Conservation (phyloP, 2,797 vertebrate species). For the Liparis tanakae region DNA sequence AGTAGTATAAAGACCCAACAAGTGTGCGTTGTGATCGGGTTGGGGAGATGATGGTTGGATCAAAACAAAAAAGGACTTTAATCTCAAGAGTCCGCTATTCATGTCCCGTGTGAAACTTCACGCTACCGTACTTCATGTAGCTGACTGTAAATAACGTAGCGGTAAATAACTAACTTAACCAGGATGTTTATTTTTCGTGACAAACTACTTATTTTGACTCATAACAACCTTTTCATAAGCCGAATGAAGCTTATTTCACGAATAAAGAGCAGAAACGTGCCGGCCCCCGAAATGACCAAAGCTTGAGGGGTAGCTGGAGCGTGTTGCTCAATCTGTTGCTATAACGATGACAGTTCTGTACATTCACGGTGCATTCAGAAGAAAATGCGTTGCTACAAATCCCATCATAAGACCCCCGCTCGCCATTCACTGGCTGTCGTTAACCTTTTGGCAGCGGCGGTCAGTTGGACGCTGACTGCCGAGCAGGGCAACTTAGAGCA, state of each 20-base stretch:
- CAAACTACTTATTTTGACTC: neutral
- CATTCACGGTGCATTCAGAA: neutral
- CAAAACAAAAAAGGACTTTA: neutral
- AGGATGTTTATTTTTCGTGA: neutral
- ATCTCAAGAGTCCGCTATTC: neutral
- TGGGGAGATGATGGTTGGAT: neutral
- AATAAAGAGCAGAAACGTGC: neutral
- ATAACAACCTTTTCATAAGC: neutral
- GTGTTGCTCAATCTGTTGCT: neutral
- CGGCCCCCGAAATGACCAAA: neutral
- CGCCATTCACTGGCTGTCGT: conserved; percentile 47
- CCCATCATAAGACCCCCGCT: conserved; percentile 32
- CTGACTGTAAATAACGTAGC: neutral
- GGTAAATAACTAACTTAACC: neutral
- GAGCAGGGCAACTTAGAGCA: conserved; percentile 47
- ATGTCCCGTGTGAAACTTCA: neutral
- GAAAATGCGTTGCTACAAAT: conserved; percentile 4
- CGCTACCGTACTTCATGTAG: neutral
- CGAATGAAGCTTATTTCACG: neutral
- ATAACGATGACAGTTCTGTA: neutral
- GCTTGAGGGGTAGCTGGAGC: neutral
- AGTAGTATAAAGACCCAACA: neutral
- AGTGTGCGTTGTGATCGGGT: neutral
- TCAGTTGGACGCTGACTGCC: conserved; percentile 47
- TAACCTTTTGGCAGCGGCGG: conserved; percentile 55